phyloP scores from a whole-genome alignment of 30 jellyfish, hydroid and myxozoan genomes.

The Cassiopea xamachana region DNA sequence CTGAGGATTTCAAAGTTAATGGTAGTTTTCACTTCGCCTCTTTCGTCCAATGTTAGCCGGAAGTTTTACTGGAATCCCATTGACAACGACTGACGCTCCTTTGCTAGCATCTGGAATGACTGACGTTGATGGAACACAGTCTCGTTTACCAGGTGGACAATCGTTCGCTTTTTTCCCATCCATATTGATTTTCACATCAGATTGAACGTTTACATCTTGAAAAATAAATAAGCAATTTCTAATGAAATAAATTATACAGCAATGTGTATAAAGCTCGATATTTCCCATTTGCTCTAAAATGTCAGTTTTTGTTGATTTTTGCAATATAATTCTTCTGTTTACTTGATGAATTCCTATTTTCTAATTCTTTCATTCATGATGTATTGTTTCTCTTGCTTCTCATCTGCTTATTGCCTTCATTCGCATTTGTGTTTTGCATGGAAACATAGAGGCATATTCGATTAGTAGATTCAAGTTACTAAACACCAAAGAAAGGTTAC shows the following conservation, averaged over 20 bases:
- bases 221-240: too few species aligned
- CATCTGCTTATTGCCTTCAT: neutral
- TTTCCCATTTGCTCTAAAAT: too few species aligned
- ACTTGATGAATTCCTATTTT: too few species aligned
- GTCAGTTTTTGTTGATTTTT: too few species aligned
- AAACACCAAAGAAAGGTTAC: constrained; percentile 13
- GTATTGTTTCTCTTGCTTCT: too few species aligned
- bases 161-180: constrained; percentile 74
- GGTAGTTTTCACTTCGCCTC: neutral
- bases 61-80: constrained; percentile 87
- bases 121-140: constrained; percentile 59
- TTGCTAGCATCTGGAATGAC: constrained; percentile 67
- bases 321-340: too few species aligned
- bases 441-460: too few species aligned
- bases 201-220: constrained; percentile 86
- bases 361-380: too few species aligned
- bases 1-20: neutral
- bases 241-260: too few species aligned
- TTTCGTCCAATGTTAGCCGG: constrained; percentile 67
- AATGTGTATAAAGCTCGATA: too few species aligned
- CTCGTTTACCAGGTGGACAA: constrained; percentile 87
- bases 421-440: neutral
- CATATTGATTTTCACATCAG: constrained; percentile 84
- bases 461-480: neutral
- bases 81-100: constrained; percentile 78